Evolutionary conservation across 2,113 vertebrate genomes (phyloP), one percentile per base, ranked within the genome.

Genomic region (Oxyura jamaicensis): DNA sequence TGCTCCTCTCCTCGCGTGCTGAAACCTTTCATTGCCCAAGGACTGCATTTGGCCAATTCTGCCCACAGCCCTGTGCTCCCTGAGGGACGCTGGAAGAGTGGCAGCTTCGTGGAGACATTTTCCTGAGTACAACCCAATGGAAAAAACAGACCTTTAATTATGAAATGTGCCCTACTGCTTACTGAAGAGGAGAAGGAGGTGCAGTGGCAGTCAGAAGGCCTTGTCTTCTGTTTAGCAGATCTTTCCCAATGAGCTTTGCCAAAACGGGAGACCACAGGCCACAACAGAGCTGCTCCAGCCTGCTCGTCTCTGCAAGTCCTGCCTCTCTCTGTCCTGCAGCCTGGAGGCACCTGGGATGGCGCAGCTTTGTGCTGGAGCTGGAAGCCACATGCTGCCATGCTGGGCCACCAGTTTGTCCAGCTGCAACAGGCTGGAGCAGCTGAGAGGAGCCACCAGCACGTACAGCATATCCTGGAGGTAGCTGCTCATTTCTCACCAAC

Each of bases 201-300:
- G 48, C 68, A 65, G 21, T n/a, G 22, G 16, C 60, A 31, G 35
- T 29, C 35, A 39, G 58, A 23, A 36, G 25, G 19, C 35, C n/a
- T 73, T 46, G 13, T 75, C 25, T 65, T 39, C 48, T 39, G 21
- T 78, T 62, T 29, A 52, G 35, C 36, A 52, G 35, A 29, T 78
- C 59, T 50, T 78, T 62, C 46, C 29, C 19, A 23, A 36, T 25
- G 59, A 62, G 35, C 36, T 65, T 41, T 65, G 35, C 22, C 35
- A 50, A 31, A 63, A 22, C 50, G 46, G 46, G 44, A 63, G 20
- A 39, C 28, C 7, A 4, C 53, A 39, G 33, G 60, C 39, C 62
- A 2, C 39, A 0, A 0, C 35, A 77, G 63, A 2, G 2, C 7
- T 1, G 4, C 28, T 60, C 13, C 17, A 46, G 41, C n/a, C 36